These are phyloP conservation scores for Trachythela sp. DNA, from an alignment of 64 coral and sea anemone genomes.

Conservation along the genomic window DNA sequence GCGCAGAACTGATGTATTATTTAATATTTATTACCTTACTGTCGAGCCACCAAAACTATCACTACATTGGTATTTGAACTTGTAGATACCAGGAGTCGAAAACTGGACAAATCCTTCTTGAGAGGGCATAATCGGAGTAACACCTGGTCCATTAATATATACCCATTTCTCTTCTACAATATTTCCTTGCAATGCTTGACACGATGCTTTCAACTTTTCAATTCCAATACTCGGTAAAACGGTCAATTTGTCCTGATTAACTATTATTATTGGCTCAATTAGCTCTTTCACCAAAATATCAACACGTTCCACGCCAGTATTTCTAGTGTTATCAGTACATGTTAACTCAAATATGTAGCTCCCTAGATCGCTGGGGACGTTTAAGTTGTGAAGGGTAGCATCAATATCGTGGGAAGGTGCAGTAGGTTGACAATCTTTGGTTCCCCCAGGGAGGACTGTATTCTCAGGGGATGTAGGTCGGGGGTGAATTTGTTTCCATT, in stretches of 20 bases:
- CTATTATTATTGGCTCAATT: neutral
- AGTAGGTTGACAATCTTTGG: neutral
- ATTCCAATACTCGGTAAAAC: neutral
- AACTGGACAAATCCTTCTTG: neutral
- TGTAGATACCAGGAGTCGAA: neutral
- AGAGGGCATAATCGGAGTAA: neutral
- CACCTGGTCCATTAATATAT: neutral
- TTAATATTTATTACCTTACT: neutral
- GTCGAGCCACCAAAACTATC: neutral
- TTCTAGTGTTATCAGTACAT: neutral
- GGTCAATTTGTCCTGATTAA: neutral
- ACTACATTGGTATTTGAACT: neutral
- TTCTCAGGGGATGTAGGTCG: neutral
- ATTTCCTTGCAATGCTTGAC: neutral
- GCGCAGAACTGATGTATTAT: too few relatives aligned
- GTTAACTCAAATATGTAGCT: neutral
- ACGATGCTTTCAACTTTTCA: neutral
- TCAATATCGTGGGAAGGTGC: neutral
- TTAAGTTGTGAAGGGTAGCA: neutral
- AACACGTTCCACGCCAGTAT: neutral
- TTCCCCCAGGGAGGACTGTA: neutral
- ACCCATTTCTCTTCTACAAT: neutral
- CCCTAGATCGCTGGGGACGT: neutral
- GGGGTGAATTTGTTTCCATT: neutral
- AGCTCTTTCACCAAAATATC: neutral